A percentile compares a stretch with the other conserved stretches of the same genome.
Conservation (phyloP, 1,140 invertebrate species). For the Drosophila melanogaster region Release_6_plus_ISO1_MT NT_037436.4:17636001-17636500, state of each 20-base stretch:
- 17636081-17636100: conserved; percentile 24
- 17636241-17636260: conserved; percentile 63
- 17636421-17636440: conserved; percentile 89
- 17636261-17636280: conserved; percentile 1
- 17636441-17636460: conserved; percentile 92
- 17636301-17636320: conserved; percentile 72
- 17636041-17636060: conserved; percentile 15
- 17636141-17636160: conserved; percentile 6
- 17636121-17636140: conserved; percentile 29
- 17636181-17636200: conserved; percentile 31
- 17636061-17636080: conserved; percentile 9
- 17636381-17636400: conserved; percentile 79
- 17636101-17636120: conserved; percentile 38
- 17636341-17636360: conserved; percentile 90
- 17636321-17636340: conserved; percentile 91
- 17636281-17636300: conserved; percentile 44
- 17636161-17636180: conserved; percentile 17
- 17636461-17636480: conserved; percentile 94
- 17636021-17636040: conserved; percentile 25
- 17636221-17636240: conserved; percentile 50
- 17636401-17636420: conserved; percentile 70
- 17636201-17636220: neutral
- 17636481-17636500: conserved; percentile 94
- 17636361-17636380: conserved; percentile 84
- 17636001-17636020: neutral